These are phyloP conservation scores for Spodoptera litura DNA, from an alignment of 1,140 invertebrate species.

Conservation along the genomic window DNA sequence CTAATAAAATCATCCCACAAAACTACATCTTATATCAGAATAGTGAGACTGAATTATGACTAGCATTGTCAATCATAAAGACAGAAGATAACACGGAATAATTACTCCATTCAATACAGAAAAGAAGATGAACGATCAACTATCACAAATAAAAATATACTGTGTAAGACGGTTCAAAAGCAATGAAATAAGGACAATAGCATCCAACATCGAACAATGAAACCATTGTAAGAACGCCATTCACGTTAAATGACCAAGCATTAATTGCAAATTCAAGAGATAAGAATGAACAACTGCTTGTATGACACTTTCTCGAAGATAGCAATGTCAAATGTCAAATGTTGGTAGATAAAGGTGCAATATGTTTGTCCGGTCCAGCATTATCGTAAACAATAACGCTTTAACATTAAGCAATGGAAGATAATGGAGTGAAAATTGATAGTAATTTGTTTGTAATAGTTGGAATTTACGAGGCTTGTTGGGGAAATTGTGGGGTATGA, in stretches of 20 bases:
- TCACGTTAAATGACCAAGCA: conserved; percentile 52
- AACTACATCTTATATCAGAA: too few relatives aligned
- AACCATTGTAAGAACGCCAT: conserved; percentile 55
- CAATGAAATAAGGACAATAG: conserved; percentile 52
- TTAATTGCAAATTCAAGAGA: conserved; percentile 68
- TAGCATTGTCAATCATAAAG: background rate
- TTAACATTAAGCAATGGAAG: conserved; percentile 41
- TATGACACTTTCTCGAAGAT: conserved; percentile 70
- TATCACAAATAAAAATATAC: conserved; percentile 30
- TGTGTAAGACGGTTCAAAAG: conserved; percentile 31
- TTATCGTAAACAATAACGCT: conserved; percentile 47
- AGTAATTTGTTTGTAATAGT: conserved; percentile 40
- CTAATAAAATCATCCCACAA: too few relatives aligned
- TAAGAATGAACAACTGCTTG: conserved; percentile 70
- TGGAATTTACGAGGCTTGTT: conserved; percentile 27
- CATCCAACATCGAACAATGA: conserved; percentile 48
- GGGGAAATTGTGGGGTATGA: conserved; percentile 18
- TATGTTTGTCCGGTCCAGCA: conserved; percentile 51
- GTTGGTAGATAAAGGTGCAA: conserved; percentile 60
- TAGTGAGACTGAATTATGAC: background rate
- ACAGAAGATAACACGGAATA: background rate
- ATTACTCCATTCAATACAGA: background rate
- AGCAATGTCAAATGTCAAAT: conserved; percentile 71
- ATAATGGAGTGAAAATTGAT: conserved; percentile 47
- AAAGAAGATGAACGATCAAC: conserved; percentile 28